These are phyloP conservation scores for Ectemnius lituratus DNA, from an alignment of 2,888 invertebrate species.

Conservation along the genomic window DNA sequence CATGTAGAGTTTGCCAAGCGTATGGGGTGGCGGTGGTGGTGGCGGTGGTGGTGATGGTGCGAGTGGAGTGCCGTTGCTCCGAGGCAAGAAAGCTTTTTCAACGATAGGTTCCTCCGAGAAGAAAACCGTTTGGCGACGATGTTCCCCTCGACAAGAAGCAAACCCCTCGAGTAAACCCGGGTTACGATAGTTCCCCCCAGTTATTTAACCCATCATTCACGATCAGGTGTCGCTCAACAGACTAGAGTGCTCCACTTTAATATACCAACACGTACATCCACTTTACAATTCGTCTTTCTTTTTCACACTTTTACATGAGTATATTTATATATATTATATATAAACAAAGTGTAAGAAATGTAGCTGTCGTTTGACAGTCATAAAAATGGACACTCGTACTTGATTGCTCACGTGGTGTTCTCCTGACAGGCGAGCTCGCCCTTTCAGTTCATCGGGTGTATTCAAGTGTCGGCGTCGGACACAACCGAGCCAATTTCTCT, in stretches of 20 bases:
- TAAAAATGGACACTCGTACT: slow-evolving; percentile 40
- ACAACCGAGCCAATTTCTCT: slow-evolving; percentile 30
- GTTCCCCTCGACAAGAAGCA: slow-evolving; percentile 32
- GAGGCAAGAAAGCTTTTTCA: slow-evolving; percentile 48
- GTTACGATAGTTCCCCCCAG: not conserved
- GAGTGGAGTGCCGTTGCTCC: slow-evolving; percentile 24
- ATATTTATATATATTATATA: too few species aligned
- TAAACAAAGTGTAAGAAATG: not conserved
- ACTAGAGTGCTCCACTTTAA: not conserved
- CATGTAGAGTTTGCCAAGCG: slow-evolving; percentile 37
- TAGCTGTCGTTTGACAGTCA: slow-evolving; percentile 38
- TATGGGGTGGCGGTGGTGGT: slow-evolving; percentile 21
- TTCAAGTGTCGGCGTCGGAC: slow-evolving; percentile 4
- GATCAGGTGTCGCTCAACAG: not conserved
- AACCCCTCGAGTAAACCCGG: not conserved
- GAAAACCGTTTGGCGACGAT: slow-evolving; percentile 53
- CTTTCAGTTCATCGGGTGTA: not conserved
- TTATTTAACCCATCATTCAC: too few species aligned
- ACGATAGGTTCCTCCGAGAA: slow-evolving; percentile 41
- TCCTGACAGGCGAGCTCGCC: too few species aligned
- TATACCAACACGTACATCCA: not conserved
- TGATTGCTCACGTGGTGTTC: too few species aligned
- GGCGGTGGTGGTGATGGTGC: not conserved
- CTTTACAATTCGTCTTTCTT: too few species aligned
- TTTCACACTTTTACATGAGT: too few species aligned